Evolutionary conservation across 2,113 vertebrate genomes (phyloP).

Genomic region (Ictalurus furcatus): DNA sequence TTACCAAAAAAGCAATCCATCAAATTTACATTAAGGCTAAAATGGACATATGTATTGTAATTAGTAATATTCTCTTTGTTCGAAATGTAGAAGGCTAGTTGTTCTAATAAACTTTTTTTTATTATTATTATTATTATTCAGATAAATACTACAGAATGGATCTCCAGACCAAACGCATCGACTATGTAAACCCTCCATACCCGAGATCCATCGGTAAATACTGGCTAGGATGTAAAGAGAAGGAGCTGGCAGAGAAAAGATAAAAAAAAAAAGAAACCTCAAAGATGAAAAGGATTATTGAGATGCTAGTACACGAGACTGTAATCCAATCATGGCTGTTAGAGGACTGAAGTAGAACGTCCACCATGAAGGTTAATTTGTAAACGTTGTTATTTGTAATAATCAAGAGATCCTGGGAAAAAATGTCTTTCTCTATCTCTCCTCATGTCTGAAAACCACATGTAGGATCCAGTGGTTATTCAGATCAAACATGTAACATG

Average conservation of each 20-base stretch:
- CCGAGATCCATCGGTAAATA: constrained; percentile 89
- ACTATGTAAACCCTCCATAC: constrained; percentile 78
- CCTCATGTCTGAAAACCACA: neutral
- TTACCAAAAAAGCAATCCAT: neutral
- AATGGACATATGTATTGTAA: neutral
- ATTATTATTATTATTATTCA: constrained; percentile 55
- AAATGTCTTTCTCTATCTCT: neutral
- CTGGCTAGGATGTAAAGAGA: constrained; percentile 84
- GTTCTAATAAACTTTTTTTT: neutral
- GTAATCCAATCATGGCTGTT: neutral
- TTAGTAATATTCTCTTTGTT: neutral
- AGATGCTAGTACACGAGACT: neutral
- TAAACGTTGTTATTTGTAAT: neutral
- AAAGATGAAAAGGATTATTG: constrained; percentile 3
- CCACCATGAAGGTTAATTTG: neutral
- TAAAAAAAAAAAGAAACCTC: neutral
- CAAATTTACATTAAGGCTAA: neutral
- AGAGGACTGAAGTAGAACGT: neutral
- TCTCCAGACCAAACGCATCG: constrained; percentile 81
- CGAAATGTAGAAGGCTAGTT: neutral
- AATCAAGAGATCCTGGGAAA: neutral
- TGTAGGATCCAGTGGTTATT: neutral
- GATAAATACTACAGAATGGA: constrained; percentile 92
- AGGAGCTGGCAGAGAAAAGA: constrained; percentile 67
- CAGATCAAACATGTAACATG: neutral